Evolutionary conservation across 2,888 invertebrate genomes (phyloP), one percentile per base, ranked within the genome.

Genomic region (Ernsta delagoae): DNA sequence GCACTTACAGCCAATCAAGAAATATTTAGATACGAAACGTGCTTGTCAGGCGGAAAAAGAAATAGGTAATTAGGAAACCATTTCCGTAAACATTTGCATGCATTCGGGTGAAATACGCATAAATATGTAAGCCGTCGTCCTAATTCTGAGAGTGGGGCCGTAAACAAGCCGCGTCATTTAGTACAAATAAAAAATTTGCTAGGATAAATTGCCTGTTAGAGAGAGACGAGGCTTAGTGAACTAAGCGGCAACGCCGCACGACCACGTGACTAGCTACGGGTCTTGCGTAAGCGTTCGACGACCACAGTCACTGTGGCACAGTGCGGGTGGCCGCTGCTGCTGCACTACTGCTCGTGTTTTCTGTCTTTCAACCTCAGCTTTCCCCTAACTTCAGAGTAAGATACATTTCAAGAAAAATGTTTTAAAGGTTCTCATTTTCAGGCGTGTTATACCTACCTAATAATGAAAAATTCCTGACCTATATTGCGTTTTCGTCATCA

Each of bases 261-360:
- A 63, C 89, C 16, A 16, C 16, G 16, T 16, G 16, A 16, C 16
- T 16, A 16, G 16, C 16, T 16, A 86, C 87, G 88, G 85, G 83
- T 89, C 90, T 92, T 92, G 91, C 92, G 93, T 92, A 92, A 92
- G 90, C 86, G 85, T 87, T 83, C 88, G 85, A 84, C 86, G 83
- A 87, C 85, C 85, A 87, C 41, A 36, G 36, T 36, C 36, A 36
- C 36, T 36, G 36, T 36, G 36, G 41, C 41, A 56, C 56, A 36
- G 36, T 36, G 31, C 57, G 57, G 81, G 79, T 75, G 70, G 74
- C 73, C 79, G 79, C 75, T 75, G 79, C 74, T 76, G 76, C 68
- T 80, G 79, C 75, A 79, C 78, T 78, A 78, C 78, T 78, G 75
- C 78, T 79, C 73, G 75, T 77, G 79, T 61, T 70, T 45, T 39